These are phyloP conservation scores for Dolichallabes microphthalmus DNA, from an alignment of 2,113 vertebrate species.

Conservation along the genomic window DNA sequence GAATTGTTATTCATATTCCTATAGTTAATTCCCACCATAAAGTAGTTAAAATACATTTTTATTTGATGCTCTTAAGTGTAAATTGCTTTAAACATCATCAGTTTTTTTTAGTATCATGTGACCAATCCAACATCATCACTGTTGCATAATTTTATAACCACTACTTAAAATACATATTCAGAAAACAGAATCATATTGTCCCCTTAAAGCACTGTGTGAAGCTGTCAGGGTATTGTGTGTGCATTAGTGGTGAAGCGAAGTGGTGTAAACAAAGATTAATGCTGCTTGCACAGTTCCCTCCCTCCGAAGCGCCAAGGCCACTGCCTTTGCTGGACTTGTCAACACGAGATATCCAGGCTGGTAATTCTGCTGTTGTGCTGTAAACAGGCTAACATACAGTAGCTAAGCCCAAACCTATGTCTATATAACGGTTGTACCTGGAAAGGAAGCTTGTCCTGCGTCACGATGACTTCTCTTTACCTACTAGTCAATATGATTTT, in stretches of 20 bases:
- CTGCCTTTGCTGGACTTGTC: conserved; percentile 36
- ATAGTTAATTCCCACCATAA: neutral
- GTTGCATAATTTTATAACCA: conserved; percentile 17
- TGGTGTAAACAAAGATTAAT: conserved; percentile 36
- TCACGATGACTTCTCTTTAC: conserved; percentile 12
- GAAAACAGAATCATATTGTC: neutral
- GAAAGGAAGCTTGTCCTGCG: neutral
- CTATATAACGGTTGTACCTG: neutral
- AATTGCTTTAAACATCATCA: neutral
- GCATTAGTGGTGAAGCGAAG: conserved; percentile 2
- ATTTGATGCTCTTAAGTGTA: neutral
- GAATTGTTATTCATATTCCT: neutral
- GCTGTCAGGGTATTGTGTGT: conserved; percentile 23
- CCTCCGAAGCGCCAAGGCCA: neutral
- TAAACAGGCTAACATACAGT: neutral
- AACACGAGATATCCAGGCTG: conserved; percentile 30
- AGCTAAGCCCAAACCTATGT: neutral
- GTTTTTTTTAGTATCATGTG: neutral
- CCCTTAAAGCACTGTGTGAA: neutral
- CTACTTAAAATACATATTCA: conserved; percentile 10
- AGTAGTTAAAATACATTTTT: neutral
- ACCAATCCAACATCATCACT: neutral
- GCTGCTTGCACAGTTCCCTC: neutral
- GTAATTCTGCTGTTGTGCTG: conserved; percentile 21
- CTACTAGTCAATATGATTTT: conserved; percentile 1